A percentile compares a stretch with the other conserved stretches of the same genome.
These are phyloP conservation scores for Tachina grossa DNA, from an alignment of 2,888 invertebrate species.

Conservation along the genomic window DNA sequence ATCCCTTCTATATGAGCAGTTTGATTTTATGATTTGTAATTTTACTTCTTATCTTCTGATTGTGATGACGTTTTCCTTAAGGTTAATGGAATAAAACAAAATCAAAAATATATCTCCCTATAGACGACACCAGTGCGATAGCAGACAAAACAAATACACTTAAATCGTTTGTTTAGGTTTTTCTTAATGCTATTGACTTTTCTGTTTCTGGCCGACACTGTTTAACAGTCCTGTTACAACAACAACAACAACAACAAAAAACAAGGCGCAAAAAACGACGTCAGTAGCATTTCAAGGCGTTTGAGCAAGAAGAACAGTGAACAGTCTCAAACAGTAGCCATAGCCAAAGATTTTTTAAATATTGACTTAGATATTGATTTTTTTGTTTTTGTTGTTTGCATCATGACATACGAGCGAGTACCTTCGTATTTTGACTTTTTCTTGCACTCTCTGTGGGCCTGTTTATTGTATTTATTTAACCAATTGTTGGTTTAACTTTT, in stretches of 20 bases:
- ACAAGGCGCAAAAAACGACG: slow-evolving; percentile 3
- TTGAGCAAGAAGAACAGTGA: slow-evolving; percentile 12
- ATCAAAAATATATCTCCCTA: neutral
- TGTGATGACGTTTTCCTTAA: slow-evolving; percentile 20
- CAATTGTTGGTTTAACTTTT: slow-evolving; percentile 38
- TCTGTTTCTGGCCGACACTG: slow-evolving; percentile 52
- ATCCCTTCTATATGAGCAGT: slow-evolving; percentile 4
- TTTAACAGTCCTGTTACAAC: slow-evolving; percentile 27
- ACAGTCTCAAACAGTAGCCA: slow-evolving; percentile 59
- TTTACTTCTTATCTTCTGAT: neutral
- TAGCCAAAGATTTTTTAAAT: slow-evolving; percentile 49
- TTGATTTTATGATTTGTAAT: slow-evolving; percentile 16
- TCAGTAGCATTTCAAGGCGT: slow-evolving; percentile 42
- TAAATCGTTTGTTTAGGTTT: slow-evolving; percentile 50
- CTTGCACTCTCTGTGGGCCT: slow-evolving; percentile 36
- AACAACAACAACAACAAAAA: slow-evolving; percentile 25
- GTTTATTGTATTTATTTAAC: slow-evolving; percentile 64
- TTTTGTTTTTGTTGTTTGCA: slow-evolving; percentile 23
- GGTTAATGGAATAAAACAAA: slow-evolving; percentile 66
- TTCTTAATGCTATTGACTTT: slow-evolving; percentile 55
- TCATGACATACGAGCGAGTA: slow-evolving; percentile 1
- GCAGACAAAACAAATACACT: slow-evolving; percentile 70
- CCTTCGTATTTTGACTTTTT: neutral
- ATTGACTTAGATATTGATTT: slow-evolving; percentile 33
- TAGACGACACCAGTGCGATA: slow-evolving; percentile 4